phyloP scores from a whole-genome alignment of 2,113 vertebrate genomes.

The Dinomys branickii region DNA sequence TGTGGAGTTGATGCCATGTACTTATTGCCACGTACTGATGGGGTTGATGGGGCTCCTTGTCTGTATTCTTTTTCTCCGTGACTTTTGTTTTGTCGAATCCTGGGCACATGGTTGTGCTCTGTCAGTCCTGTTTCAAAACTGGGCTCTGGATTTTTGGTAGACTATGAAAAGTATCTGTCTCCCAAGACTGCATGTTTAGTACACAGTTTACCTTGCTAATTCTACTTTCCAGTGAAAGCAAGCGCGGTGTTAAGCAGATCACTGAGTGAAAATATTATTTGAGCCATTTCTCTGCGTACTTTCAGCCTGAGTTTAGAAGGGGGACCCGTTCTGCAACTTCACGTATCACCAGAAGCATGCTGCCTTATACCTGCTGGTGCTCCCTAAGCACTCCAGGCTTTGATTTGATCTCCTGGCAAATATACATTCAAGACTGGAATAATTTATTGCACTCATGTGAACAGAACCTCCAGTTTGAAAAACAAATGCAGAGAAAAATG shows the following conservation, averaged over 20 bases:
- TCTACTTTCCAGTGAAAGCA: not conserved
- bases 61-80: no score
- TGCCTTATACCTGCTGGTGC: not conserved
- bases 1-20: fast-evolving
- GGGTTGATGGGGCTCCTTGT: fast-evolving
- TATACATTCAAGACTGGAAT: slow-evolving; percentile 42
- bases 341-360: fast-evolving
- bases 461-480: slow-evolving; percentile 20
- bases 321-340: no score
- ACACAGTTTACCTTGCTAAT: not conserved
- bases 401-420: slow-evolving; percentile 43
- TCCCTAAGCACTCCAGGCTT: not conserved
- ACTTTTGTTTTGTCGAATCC: not conserved
- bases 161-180: not conserved
- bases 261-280: no score
- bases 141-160: not conserved
- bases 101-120: not conserved
- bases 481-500: slow-evolving; percentile 51
- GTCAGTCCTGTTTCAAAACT: not conserved
- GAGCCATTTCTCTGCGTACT: not conserved
- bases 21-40: fast-evolving
- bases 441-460: slow-evolving; percentile 52
- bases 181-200: not conserved
- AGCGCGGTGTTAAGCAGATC: not conserved
- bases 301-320: fast-evolving